Percentiles rank a stretch among this genome's conserved stretches.
Conservation (phyloP, 2,797 vertebrate genomes). For the Sphaeramia orbicularis region DNA sequence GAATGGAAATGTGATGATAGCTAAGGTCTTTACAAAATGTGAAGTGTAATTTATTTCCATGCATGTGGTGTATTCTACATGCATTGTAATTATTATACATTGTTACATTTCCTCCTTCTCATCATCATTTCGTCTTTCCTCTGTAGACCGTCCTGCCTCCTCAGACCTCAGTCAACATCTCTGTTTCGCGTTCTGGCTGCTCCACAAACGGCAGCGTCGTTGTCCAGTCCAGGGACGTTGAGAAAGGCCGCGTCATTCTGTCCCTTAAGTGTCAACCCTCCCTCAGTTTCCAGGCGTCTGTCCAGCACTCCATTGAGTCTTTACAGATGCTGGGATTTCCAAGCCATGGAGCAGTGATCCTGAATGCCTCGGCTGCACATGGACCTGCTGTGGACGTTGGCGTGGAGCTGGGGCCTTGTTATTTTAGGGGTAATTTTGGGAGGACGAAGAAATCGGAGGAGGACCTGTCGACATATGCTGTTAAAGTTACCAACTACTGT, state of each 20-base stretch:
- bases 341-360: conserved; percentile 64
- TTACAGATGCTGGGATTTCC: conserved; percentile 78
- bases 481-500: conserved; percentile 82
- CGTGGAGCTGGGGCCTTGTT: conserved; percentile 82
- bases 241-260: conserved; percentile 69
- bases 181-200: conserved; percentile 69
- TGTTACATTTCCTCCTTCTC: neutral
- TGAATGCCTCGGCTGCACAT: conserved; percentile 53
- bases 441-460: conserved; percentile 47
- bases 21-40: no score
- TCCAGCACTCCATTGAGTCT: conserved; percentile 77
- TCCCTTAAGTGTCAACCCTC: conserved; percentile 42
- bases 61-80: neutral
- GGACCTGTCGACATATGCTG: conserved; percentile 66
- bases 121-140: conserved; percentile 2
- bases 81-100: neutral
- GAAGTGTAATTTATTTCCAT: no score
- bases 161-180: conserved; percentile 79
- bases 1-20: no score
- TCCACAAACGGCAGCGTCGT: conserved; percentile 57
- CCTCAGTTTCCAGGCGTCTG: conserved; percentile 67
- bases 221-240: conserved; percentile 56
- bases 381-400: conserved; percentile 55
- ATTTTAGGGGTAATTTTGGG: conserved; percentile 69
- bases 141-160: conserved; percentile 66